A percentile compares a stretch with the other conserved stretches of the same genome.
These are phyloP conservation scores for Bos javanicus DNA, from an alignment of 2,113 vertebrate genomes.

Conservation along the genomic window DNA sequence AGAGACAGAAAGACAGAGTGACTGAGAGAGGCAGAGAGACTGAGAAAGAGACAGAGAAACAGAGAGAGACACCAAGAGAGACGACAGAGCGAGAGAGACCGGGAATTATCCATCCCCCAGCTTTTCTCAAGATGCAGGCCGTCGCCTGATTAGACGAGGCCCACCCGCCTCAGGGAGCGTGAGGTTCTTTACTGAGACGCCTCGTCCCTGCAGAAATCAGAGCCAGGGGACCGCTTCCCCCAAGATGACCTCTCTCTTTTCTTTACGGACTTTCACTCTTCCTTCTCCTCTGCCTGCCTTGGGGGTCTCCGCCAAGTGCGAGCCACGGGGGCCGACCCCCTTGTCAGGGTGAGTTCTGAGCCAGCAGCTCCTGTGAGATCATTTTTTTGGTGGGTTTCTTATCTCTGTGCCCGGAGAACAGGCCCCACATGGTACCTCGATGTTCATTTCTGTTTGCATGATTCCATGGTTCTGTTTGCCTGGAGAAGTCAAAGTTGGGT, in stretches of 20 bases:
- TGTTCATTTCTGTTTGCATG: not conserved
- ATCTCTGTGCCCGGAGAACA: not conserved
- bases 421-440: fast-evolving
- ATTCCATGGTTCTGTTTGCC: not conserved
- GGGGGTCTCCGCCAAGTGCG: fast-evolving
- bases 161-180: fast-evolving
- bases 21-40: too few relatives aligned
- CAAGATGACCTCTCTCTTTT: not conserved
- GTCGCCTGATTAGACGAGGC: not conserved
- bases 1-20: too few relatives aligned
- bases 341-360: not conserved
- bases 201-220: not conserved
- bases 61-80: not conserved
- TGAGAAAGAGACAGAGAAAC: too few relatives aligned
- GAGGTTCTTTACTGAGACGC: not conserved
- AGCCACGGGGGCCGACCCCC: not conserved
- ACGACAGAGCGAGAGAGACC: not conserved
- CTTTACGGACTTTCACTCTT: not conserved
- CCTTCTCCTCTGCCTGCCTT: not conserved
- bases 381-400: not conserved
- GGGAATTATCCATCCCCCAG: fast-evolving
- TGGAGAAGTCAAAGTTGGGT: not conserved
- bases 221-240: not conserved
- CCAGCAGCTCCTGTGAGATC: not conserved
- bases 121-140: fast-evolving